Evolutionary conservation across 2,113 vertebrate species (phyloP).

Genomic region (Typhlomys cinereus): DNA sequence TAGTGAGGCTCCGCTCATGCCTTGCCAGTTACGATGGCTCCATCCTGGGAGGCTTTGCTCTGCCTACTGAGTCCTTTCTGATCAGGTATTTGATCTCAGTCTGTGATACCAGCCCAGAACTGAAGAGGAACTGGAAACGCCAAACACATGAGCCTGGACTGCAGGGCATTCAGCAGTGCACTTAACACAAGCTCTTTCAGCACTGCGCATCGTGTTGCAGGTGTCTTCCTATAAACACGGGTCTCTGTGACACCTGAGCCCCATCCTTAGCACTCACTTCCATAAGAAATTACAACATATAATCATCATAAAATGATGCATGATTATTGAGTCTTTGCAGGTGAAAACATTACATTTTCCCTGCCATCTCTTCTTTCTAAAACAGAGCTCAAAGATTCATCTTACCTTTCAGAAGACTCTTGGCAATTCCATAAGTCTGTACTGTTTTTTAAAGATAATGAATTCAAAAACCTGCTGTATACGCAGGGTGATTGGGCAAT

Average conservation of each 20-base stretch:
- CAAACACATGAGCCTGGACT: constrained; percentile 22
- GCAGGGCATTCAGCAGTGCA: neutral
- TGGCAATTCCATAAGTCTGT: neutral
- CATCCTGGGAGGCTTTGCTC: neutral
- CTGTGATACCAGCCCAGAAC: neutral
- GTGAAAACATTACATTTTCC: neutral
- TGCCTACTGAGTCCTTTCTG: neutral
- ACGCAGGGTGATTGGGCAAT: neutral
- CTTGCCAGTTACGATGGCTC: neutral
- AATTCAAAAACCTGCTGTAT: neutral
- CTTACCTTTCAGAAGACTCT: neutral
- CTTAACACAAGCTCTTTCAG: neutral
- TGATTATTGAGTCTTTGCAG: constrained; percentile 3
- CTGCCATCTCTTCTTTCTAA: neutral
- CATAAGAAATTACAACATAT: neutral
- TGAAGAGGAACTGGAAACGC: constrained; percentile 29
- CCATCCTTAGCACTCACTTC: neutral
- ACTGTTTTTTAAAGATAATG: constrained; percentile 14
- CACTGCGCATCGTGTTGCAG: neutral
- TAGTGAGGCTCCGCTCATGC: neutral
- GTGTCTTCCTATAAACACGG: neutral
- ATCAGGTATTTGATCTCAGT: neutral
- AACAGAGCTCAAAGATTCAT: constrained; percentile 1
- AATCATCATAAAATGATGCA: constrained; percentile 27
- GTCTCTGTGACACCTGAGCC: neutral